Conservation (phyloP, 2,797 vertebrate genomes). For the Leptatherina wallacei region DNA sequence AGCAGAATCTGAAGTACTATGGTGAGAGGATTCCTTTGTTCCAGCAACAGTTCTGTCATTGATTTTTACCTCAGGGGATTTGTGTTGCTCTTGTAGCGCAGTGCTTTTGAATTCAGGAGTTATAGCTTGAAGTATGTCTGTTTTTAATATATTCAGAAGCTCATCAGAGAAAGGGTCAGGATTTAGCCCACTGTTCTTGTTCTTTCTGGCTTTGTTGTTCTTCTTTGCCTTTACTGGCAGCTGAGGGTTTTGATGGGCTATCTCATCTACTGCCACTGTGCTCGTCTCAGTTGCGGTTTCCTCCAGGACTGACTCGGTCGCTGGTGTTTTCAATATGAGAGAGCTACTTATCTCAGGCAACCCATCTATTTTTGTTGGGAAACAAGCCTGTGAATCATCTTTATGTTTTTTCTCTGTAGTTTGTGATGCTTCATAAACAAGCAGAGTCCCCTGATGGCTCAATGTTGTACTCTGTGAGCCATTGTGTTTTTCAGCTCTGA, state of each 20-base stretch:
- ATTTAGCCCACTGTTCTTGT: slow-evolving; percentile 70
- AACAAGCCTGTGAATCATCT: slow-evolving; percentile 73
- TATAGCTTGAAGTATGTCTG: slow-evolving; percentile 75
- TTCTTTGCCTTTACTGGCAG: slow-evolving; percentile 75
- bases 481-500: slow-evolving; percentile 64
- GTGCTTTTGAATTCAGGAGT: slow-evolving; percentile 79
- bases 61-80: slow-evolving; percentile 52
- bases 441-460: slow-evolving; percentile 60
- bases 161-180: slow-evolving; percentile 72
- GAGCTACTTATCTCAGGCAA: slow-evolving; percentile 63
- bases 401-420: slow-evolving; percentile 72
- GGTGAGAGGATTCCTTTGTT: slow-evolving; percentile 54
- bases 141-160: slow-evolving; percentile 75
- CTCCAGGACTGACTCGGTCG: slow-evolving; percentile 63
- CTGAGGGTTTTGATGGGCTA: slow-evolving; percentile 49
- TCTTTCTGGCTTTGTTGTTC: slow-evolving; percentile 81
- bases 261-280: slow-evolving; percentile 48
- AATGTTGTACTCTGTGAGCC: slow-evolving; percentile 53
- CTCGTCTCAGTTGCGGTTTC: slow-evolving; percentile 69
- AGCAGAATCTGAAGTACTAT: slow-evolving; percentile 43
- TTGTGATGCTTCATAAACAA: slow-evolving; percentile 71
- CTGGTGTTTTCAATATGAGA: slow-evolving; percentile 64
- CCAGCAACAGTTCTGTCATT: slow-evolving; percentile 48
- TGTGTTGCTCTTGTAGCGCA: slow-evolving; percentile 52
- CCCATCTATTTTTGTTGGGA: slow-evolving; percentile 62